These are phyloP conservation scores for Pterophyllum scalare DNA, from an alignment of 2,113 vertebrate genomes.

Conservation along the genomic window DNA sequence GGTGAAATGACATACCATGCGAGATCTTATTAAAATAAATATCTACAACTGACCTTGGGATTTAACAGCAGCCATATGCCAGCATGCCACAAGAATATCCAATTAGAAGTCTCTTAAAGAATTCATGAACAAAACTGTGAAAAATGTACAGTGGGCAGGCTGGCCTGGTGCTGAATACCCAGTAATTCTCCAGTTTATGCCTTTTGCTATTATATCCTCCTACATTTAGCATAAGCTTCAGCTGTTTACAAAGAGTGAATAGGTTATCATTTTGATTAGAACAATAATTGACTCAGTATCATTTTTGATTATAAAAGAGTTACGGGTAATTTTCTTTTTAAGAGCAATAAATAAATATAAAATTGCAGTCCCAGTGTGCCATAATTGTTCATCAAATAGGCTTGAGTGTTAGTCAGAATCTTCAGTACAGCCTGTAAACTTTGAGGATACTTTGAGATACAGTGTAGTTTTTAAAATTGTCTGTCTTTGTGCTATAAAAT, in stretches of 20 bases:
- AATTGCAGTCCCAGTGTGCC: background rate
- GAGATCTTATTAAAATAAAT: slow-evolving; percentile 12
- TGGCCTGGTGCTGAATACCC: slow-evolving; percentile 34
- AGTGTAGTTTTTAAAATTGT: background rate
- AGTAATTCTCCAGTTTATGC: slow-evolving; percentile 7
- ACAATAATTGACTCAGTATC: slow-evolving; percentile 9
- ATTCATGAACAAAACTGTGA: slow-evolving; percentile 4
- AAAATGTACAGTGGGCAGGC: background rate
- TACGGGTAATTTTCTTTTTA: slow-evolving; percentile 12
- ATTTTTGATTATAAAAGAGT: slow-evolving; percentile 1
- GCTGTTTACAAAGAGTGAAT: slow-evolving; percentile 28
- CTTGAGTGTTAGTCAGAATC: background rate
- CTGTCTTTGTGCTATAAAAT: background rate
- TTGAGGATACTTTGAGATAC: background rate
- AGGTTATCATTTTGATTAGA: slow-evolving; percentile 29
- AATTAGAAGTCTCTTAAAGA: slow-evolving; percentile 3
- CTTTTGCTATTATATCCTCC: background rate
- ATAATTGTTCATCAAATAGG: background rate
- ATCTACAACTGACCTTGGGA: slow-evolving; percentile 35
- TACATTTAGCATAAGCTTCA: background rate
- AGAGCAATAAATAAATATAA: background rate
- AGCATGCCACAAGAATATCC: background rate
- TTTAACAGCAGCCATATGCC: background rate
- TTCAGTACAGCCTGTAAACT: background rate
- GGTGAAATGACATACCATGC: background rate